Conservation (phyloP, 1,140 invertebrate species). For the Drosophila erecta region DNA sequence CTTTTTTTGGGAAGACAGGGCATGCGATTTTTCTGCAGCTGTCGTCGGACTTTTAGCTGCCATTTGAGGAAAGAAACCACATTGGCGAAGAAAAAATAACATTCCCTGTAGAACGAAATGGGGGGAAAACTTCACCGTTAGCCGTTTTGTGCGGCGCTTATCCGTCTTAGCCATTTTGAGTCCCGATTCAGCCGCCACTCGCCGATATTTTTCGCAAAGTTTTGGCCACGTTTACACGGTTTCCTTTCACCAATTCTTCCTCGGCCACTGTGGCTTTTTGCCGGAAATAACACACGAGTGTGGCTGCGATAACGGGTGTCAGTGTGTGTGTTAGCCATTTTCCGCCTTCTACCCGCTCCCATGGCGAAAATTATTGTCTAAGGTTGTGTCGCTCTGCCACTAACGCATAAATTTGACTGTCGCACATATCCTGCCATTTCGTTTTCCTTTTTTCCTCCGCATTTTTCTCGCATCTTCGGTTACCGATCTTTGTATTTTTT, state of each 20-base stretch:
- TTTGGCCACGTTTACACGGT: constrained; percentile 64
- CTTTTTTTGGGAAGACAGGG: constrained; percentile 4
- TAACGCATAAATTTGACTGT: constrained; percentile 58
- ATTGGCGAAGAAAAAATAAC: constrained; percentile 28
- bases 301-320: constrained; percentile 16
- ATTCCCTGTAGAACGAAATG: constrained; percentile 15
- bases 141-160: constrained; percentile 67
- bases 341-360: constrained; percentile 25
- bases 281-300: constrained; percentile 38
- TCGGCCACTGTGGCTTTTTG: constrained; percentile 32
- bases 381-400: constrained; percentile 55
- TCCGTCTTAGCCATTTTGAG: constrained; percentile 74
- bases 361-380: constrained; percentile 65
- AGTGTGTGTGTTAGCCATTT: constrained; percentile 3
- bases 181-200: constrained; percentile 60
- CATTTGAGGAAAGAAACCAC: constrained; percentile 12
- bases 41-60: constrained; percentile 51
- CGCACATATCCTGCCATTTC: constrained; percentile 28
- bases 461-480: constrained; percentile 36
- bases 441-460: not conserved
- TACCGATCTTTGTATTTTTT: constrained; percentile 34
- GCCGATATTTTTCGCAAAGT: constrained; percentile 56
- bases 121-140: constrained; percentile 64
- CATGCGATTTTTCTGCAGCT: constrained; percentile 19
- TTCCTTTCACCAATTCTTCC: constrained; percentile 13